Conservation (phyloP, 2,113 vertebrate genomes). For the Echinops telfairi region DNA sequence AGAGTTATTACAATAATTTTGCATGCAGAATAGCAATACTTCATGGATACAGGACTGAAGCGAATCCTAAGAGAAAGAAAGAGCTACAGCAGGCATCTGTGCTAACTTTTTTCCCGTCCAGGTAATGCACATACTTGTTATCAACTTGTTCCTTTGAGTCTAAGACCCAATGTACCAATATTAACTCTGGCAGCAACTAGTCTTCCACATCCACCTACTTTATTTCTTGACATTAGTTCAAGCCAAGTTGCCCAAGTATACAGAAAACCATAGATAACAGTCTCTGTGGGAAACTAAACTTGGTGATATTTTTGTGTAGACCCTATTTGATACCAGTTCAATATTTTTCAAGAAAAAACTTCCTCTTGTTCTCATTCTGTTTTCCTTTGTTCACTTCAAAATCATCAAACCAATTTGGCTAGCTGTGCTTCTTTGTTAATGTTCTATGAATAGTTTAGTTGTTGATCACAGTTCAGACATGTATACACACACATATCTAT, state of each 20-base stretch:
- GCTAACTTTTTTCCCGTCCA: background rate
- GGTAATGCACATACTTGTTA: background rate
- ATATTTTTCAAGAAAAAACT: background rate
- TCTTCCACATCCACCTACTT: background rate
- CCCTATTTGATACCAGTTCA: background rate
- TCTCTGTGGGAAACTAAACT: background rate
- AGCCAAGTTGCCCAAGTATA: no score
- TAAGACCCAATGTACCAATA: background rate
- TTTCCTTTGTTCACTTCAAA: constrained; percentile 7
- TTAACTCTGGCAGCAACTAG: background rate
- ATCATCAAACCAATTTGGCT: background rate
- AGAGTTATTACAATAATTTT: background rate
- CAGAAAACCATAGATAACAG: no score
- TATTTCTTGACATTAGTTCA: no score
- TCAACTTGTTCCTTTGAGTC: background rate
- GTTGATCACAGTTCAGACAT: background rate
- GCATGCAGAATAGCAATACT: background rate
- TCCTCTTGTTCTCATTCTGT: background rate
- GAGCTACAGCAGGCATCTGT: background rate
- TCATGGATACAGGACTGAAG: background rate
- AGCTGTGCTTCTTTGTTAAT: background rate
- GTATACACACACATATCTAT: background rate
- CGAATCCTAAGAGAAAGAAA: background rate
- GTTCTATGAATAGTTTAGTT: background rate
- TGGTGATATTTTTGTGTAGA: background rate